phyloP scores from a whole-genome alignment of 2,797 vertebrate species.

The Carapus acus region DNA sequence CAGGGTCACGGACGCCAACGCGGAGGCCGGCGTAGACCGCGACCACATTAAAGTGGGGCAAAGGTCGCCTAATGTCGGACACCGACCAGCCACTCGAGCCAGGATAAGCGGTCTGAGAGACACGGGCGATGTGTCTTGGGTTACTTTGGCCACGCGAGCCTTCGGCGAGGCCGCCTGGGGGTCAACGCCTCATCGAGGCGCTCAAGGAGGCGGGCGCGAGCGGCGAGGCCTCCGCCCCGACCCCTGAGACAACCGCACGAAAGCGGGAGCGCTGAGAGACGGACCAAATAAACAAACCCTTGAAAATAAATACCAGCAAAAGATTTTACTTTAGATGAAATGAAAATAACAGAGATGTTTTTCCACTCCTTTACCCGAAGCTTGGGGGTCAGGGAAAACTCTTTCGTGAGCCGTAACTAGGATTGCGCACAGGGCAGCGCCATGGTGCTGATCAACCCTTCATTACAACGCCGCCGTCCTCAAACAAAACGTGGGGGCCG shows the following conservation, averaged over 20 bases:
- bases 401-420: constrained; percentile 3
- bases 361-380: background rate
- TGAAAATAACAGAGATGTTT: constrained; percentile 12
- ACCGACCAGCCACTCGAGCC: constrained; percentile 37
- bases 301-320: constrained; percentile 25
- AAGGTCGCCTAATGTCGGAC: constrained; percentile 44
- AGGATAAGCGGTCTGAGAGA: constrained; percentile 47
- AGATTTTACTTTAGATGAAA: constrained; percentile 21
- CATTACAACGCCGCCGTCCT: constrained; percentile 38
- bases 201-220: constrained; percentile 16
- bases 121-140: constrained; percentile 31
- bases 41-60: constrained; percentile 61
- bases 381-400: too few relatives aligned
- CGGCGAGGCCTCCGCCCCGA: constrained; percentile 24
- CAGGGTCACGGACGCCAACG: constrained; percentile 29
- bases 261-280: constrained; percentile 25
- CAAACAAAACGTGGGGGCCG: constrained; percentile 25
- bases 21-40: constrained; percentile 42
- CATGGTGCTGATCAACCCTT: constrained; percentile 43
- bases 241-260: constrained; percentile 21
- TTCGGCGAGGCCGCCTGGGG: constrained; percentile 21
- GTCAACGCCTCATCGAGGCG: constrained; percentile 32
- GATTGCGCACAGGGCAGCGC: constrained; percentile 45
- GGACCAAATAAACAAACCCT: constrained; percentile 38
- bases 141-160: constrained; percentile 46